phyloP scores from a whole-genome alignment of 2,113 vertebrate genomes.

The Panthera leo region DNA sequence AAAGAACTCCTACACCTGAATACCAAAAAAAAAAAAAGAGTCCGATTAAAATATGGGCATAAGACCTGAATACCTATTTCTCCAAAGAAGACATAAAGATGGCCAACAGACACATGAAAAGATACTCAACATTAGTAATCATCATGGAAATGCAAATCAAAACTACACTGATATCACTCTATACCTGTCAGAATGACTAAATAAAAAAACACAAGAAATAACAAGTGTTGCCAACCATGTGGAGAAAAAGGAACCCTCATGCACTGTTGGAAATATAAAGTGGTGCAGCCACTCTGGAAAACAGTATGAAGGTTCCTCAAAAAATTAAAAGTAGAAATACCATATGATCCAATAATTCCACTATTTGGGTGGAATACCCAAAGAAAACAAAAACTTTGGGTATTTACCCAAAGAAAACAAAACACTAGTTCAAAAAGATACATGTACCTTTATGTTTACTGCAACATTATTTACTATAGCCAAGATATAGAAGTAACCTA shows the following conservation, averaged over 20 bases:
- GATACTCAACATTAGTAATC: neutral
- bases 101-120: neutral
- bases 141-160: neutral
- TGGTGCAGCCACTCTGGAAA: neutral
- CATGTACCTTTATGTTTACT: neutral
- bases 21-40: neutral
- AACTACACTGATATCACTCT: neutral
- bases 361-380: neutral
- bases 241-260: neutral
- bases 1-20: neutral
- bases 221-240: neutral
- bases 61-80: neutral
- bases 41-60: neutral
- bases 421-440: neutral
- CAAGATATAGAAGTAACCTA: neutral
- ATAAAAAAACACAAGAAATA: neutral
- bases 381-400: neutral
- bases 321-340: neutral
- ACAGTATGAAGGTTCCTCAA: neutral
- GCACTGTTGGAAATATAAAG: neutral
- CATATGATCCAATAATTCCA: neutral
- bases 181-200: neutral
- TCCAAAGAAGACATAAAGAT: neutral
- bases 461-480: neutral
- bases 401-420: neutral